These are phyloP conservation scores for Sus scrofa DNA, from an alignment of 2,113 vertebrate species.

Conservation along the genomic window T2T-Sscrofa CM000812.6:57983001-57983500, in stretches of 20 bases:
- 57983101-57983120: not conserved
- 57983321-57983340: not conserved
- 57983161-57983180: not conserved
- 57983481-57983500: not conserved
- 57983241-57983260: not conserved
- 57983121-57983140: not conserved
- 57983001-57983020: too few relatives aligned
- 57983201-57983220: not conserved
- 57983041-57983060: conserved; percentile 3
- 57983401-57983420: not conserved
- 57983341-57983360: not conserved
- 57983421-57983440: not conserved
- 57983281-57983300: not conserved
- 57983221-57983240: not conserved
- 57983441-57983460: not conserved
- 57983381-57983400: conserved; percentile 30
- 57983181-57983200: not conserved
- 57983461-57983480: not conserved
- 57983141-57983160: not conserved
- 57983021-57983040: too few relatives aligned
- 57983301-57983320: not conserved
- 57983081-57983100: not conserved
- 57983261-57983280: not conserved
- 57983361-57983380: not conserved
- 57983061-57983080: not conserved